Conservation (phyloP, 2,797 vertebrate species). For the Anabas testudineus region DNA sequence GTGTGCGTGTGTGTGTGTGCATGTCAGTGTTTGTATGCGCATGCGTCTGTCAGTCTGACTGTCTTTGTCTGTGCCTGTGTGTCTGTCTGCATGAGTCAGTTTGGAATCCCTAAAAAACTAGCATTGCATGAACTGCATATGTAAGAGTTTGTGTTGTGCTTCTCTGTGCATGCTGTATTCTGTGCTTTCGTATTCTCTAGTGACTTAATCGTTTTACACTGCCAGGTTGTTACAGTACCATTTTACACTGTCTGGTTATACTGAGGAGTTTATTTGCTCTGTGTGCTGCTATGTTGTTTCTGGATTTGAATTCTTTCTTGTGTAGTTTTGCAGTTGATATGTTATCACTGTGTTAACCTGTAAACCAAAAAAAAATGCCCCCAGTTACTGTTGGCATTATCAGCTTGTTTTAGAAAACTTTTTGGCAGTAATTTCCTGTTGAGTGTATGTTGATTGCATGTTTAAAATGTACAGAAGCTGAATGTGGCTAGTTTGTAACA, state of each 20-base stretch:
- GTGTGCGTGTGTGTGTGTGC: slow-evolving; percentile 17
- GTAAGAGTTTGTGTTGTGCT: slow-evolving; percentile 47
- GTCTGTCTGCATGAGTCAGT: slow-evolving; percentile 57
- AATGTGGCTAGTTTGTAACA: slow-evolving; percentile 56
- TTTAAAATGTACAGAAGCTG: slow-evolving; percentile 50
- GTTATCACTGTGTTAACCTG: slow-evolving; percentile 54
- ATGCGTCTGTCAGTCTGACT: slow-evolving; percentile 29
- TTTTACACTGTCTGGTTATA: slow-evolving; percentile 45
- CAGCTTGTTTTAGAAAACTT: slow-evolving; percentile 53
- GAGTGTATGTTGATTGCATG: slow-evolving; percentile 54
- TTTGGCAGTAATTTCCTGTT: slow-evolving; percentile 57
- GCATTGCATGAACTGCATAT: slow-evolving; percentile 62
- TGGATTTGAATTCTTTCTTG: slow-evolving; percentile 55
- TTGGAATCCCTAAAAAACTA: slow-evolving; percentile 43
- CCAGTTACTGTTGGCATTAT: slow-evolving; percentile 39
- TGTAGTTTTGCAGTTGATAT: slow-evolving; percentile 37
- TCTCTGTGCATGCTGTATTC: slow-evolving; percentile 48
- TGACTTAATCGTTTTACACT: slow-evolving; percentile 73
- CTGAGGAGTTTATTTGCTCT: slow-evolving; percentile 57
- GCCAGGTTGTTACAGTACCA: slow-evolving; percentile 65
- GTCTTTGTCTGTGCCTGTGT: slow-evolving; percentile 49
- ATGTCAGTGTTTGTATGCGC: slow-evolving; percentile 7
- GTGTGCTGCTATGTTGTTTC: slow-evolving; percentile 48
- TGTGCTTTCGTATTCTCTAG: slow-evolving; percentile 69
- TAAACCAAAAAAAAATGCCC: slow-evolving; percentile 41